Evolutionary conservation across 2,113 vertebrate species (phyloP), one percentile per base, ranked within the genome.

Genomic region (Empidonax traillii): DNA sequence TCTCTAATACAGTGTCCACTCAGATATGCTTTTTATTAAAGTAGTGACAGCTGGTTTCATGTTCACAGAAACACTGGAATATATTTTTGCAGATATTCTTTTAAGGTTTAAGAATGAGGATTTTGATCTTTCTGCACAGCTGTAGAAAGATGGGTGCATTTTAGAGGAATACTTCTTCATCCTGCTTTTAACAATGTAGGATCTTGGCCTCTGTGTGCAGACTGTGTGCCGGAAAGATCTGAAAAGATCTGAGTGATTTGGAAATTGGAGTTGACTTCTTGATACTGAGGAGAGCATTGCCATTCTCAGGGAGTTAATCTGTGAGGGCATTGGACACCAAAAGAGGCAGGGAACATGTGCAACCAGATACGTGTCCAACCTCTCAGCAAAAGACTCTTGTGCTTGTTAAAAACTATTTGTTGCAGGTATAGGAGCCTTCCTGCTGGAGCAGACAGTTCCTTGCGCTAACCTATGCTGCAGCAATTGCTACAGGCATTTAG

Each of bases 361-460:
- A 53, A 20, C 9, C n/a, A 8, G 22, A 17, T 51, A 3, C 8
- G 3, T 5, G 2, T 52, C 24, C 37, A 82, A 0, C 23, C n/a
- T 62, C 55, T 72, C 49, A n/a, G 16, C 47, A 17, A 2, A 73
- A 63, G 53, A 20, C 16, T 66, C 43, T 46, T 27, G 7, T 2
- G 13, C 51, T 28, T 67, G 13, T 69, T 69, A 49, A 76, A 58
- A 52, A 6, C 0, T 31, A 12, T 67, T 51, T 85, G 17, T 66
- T 62, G 25, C 21, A 65, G 28, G 14, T 37, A 5, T 15, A 46
- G 61, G 15, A 20, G 20, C 14, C 46, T 72, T 82, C 55, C 12
- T 74, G 37, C 35, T 85, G 78, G 58, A 77, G 35, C 13, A 61
- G 63, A 28, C 35, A 59, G 31, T 46, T 87, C 23, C 65, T 63